Base-by-base conservation (phyloP, 2,888 invertebrate genomes). In the Acrocyrtus sp. region DNA sequence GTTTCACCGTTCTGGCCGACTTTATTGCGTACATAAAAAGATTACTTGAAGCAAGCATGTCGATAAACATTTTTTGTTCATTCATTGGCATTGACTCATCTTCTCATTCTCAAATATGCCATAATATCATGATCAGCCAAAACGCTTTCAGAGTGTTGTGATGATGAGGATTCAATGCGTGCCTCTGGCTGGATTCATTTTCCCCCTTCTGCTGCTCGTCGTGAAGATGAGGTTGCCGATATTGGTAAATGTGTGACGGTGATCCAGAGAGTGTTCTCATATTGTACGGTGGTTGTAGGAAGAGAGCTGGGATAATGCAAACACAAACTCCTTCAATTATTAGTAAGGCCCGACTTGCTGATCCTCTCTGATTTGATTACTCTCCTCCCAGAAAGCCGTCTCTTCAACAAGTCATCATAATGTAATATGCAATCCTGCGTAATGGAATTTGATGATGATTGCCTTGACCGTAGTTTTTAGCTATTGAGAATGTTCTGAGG, bases 391-490 rank as follows among this genome's bases (percentile, higher is more conserved):
- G 45, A 72, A 72, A 72, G 72, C 72, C 72, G 72, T 72, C 72
- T 65, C 72, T 72, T 72, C 65, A 72, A 61, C 72, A 66, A 72
- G 65, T 72, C 72, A 72, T 72, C 72, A 72, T 66, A 66, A 50
- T 34, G 12, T 34, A n/a, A n/a, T n/a, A n/a, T n/a, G n/a, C n/a
- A n/a, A n/a, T 72, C 65, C 72, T 48, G 26, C 41, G 65, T 72
- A 72, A 72, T 72, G 72, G 72, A 72, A 65, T 72, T 72, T 72
- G 65, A 72, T 72, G 72, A 72, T 72, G 72, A 72, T 72, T 72
- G 60, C 72, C 72, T 72, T 72, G 72, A 72, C 72, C n/a, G n/a
- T n/a, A n/a, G n/a, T n/a, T n/a, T n/a, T n/a, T 57, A 72, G 72
- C 54, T 72, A 72, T 12, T 8, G 34, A 12, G 34, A 34, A 12